Percentiles rank a stretch among this genome's conserved stretches.
Evolutionary conservation across 2,113 vertebrate species (phyloP).

Genomic region (Hystrix cristata): DNA sequence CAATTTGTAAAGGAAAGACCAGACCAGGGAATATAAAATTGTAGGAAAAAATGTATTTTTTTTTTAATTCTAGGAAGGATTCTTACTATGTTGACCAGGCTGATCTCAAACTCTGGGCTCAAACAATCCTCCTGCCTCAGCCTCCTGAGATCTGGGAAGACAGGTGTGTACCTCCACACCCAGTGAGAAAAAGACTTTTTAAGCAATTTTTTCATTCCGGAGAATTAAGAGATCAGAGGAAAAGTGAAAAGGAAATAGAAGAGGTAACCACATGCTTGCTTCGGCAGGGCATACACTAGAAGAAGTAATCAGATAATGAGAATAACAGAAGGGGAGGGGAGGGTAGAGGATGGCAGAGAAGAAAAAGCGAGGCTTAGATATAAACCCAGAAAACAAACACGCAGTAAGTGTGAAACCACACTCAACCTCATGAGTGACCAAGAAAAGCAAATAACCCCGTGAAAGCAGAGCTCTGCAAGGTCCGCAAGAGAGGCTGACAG

Average conservation of each 20-base stretch:
- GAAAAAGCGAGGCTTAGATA: neutral
- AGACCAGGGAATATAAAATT: neutral
- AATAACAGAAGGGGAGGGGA: too few species aligned
- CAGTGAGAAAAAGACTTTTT: neutral
- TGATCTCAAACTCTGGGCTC: neutral
- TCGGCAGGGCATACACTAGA: neutral
- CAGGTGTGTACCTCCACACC: rapidly evolving
- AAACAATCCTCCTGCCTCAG: neutral
- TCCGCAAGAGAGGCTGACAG: neutral
- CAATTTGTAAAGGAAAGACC: neutral
- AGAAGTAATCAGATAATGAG: neutral
- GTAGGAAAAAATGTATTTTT: neutral
- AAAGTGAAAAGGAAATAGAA: constrained; percentile 32
- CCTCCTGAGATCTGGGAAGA: neutral
- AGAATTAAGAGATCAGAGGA: neutral
- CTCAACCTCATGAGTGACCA: too few species aligned
- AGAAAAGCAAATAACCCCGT: neutral
- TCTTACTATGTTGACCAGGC: neutral
- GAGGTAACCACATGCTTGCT: neutral
- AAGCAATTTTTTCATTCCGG: neutral
- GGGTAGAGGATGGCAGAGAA: neutral
- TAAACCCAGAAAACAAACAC: neutral
- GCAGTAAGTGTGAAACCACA: neutral
- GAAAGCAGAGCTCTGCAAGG: neutral
- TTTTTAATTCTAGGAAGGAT: neutral